Evolutionary conservation across 2,888 invertebrate species (phyloP), one percentile per base, ranked within the genome.

Genomic region (Emmelina monodactyla): DNA sequence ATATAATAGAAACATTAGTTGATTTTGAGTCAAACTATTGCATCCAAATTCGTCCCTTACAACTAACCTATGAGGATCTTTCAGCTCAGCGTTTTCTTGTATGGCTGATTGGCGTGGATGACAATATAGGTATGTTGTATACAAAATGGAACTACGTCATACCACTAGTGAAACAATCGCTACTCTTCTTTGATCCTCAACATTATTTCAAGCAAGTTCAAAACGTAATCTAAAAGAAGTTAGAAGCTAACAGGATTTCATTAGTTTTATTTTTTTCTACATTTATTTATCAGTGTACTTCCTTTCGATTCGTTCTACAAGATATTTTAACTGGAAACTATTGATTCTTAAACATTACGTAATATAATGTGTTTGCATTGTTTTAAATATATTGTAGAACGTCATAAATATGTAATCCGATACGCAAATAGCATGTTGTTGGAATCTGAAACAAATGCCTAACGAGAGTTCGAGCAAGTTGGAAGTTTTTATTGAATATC

Each of bases 1-100:
- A 75, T 75, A 78, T 76, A 79, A 78, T 62, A 78, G 32, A 34
- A 59, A 67, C 25, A 79, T 79, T 79, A 79, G 79, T 78, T 69
- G 75, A 75, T 78, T 76, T 70, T 73, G 66, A 68, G 69, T 72
- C 66, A 69, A 61, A 62, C 65, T 66, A 62, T 58, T 60, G 58
- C 63, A 61, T 70, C 71, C 62, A 63, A 63, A 56, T 45, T 58
- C 54, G 53, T 62, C 53, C 55, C 51, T 55, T 59, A 59, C 50
- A 50, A 45, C 47, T 50, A 50, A 57, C 53, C 49, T 48, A 47
- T 57, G 64, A 73, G 76, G 73, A 78, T 75, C 73, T 56, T 55
- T 66, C 65, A 55, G 58, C 58, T 64, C n/a, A n/a, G n/a, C n/a
- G n/a, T n/a, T n/a, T n/a, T 62, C 62, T 63, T 69, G 46, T 61